phyloP scores from a whole-genome alignment of 2,113 vertebrate species.

The Podarcis muralis region DNA sequence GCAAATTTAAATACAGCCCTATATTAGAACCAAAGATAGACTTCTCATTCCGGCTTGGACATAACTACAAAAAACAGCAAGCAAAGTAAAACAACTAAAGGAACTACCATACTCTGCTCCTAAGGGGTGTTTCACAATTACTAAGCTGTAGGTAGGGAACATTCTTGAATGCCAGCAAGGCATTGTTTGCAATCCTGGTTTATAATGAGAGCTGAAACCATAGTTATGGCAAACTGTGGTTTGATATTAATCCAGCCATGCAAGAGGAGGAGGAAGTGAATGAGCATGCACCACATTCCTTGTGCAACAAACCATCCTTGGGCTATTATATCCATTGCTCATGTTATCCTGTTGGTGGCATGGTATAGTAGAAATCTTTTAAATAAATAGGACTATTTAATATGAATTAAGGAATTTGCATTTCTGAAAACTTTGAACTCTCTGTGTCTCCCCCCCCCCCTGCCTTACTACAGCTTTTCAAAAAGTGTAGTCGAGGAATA shows the following conservation, averaged over 20 bases:
- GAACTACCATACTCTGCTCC: too few relatives aligned
- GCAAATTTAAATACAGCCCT: too few relatives aligned
- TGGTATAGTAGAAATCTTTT: not conserved
- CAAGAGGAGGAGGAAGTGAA: not conserved
- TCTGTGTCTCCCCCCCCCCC: accelerated
- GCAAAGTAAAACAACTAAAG: too few relatives aligned
- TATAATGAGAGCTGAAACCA: not conserved
- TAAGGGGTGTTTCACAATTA: too few relatives aligned
- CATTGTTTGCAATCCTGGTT: not conserved
- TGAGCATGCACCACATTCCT: not conserved
- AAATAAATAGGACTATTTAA: not conserved
- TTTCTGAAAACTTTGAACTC: slow-evolving; percentile 3
- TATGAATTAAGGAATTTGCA: not conserved
- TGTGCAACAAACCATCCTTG: not conserved
- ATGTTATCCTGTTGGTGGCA: not conserved
- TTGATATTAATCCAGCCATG: not conserved
- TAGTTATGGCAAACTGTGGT: not conserved
- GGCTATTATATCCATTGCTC: not conserved
- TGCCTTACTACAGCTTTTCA: not conserved
- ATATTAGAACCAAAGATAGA: too few relatives aligned
- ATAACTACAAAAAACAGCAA: too few relatives aligned
- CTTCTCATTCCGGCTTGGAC: too few relatives aligned
- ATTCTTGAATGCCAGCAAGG: too few relatives aligned
- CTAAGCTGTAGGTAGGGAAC: too few relatives aligned
- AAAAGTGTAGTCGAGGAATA: not conserved